Evolutionary conservation across 2,888 invertebrate species (phyloP).

Genomic region (Apomyelois bistriatella): DNA sequence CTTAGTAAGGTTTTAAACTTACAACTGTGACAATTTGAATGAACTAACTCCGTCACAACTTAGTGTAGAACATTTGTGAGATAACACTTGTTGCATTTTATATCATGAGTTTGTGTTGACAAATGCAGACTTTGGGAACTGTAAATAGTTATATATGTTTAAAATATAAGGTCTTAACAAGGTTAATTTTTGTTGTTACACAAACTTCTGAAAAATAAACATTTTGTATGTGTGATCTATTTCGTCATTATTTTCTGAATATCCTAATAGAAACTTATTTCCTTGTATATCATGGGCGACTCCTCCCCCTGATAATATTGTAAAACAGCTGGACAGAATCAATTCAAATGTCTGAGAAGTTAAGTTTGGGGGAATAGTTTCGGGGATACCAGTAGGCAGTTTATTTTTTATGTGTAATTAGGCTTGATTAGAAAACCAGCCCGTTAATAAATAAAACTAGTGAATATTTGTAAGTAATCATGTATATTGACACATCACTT

Average conservation of each 20-base stretch:
- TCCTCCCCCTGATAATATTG: constrained; percentile 30
- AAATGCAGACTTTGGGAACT: constrained; percentile 75
- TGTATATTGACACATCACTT: constrained; percentile 77
- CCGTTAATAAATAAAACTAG: constrained; percentile 43
- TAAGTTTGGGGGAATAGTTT: too few relatives aligned
- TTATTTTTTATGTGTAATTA: not conserved
- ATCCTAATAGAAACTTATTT: constrained; percentile 19
- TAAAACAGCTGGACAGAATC: not conserved
- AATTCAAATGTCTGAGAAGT: too few relatives aligned
- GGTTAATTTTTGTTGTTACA: constrained; percentile 81
- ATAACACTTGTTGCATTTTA: constrained; percentile 77
- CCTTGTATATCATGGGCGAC: constrained; percentile 18
- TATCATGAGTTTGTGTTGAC: constrained; percentile 74
- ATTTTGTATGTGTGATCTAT: constrained; percentile 78
- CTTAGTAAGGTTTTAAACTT: constrained; percentile 62
- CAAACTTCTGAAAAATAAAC: constrained; percentile 79
- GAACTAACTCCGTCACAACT: constrained; percentile 76
- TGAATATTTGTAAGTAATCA: constrained; percentile 58
- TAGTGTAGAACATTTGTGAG: constrained; percentile 69
- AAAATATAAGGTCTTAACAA: constrained; percentile 77
- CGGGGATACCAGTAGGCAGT: too few relatives aligned
- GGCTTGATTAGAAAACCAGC: not conserved
- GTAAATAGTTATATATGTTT: constrained; percentile 79
- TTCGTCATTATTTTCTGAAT: constrained; percentile 54
- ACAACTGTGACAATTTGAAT: constrained; percentile 69